Evolutionary conservation across 2,113 vertebrate species (phyloP), one percentile per base, ranked within the genome.

Genomic region (Zapornia atra): DNA sequence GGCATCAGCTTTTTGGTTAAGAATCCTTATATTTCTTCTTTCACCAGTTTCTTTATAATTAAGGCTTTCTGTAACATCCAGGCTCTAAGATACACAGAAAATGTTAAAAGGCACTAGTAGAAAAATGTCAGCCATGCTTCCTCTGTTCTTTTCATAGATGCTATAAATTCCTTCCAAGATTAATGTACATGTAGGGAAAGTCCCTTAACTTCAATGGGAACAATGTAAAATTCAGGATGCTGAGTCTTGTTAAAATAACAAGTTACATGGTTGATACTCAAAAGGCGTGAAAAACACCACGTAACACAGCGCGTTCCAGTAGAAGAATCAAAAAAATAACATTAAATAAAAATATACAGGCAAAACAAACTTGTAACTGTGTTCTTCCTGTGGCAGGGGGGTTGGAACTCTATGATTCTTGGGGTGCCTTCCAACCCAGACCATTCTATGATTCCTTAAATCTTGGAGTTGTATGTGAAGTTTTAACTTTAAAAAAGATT

Each of bases 381-480:
- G 38, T 33, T 77, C 42, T 70, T 83, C 70, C 42, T 44, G 16
- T 44, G 16, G 42, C 42, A 44, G 42, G 42, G 42, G 42, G 42
- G 16, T 44, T 16, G 42, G 42, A 44, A 44, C 42, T 44, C 42
- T 15, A 44, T 44, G 42, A 44, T 44, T 16, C 42, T 44, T 44
- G 42, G 16, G 42, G 42, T 44, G 16, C 42, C 42, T 16, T 44
- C 15, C 42, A 44, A 44, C 42, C 42, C 42, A 44, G 42, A 44
- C 15, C 42, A 17, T 44, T 44, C 42, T 44, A 44, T 44, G 16
- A 44, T 44, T 46, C 44, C 53, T 68, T 40, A 29, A 86, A 86
- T 48, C 36, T 1, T 53, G n/a, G 18, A 93, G 15, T 40, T 29
- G 38, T 33, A 86, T 0, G 0, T 40, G 48, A 66, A 54, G 26